phyloP scores from a whole-genome alignment of 2,113 vertebrate species.

The Eulemur macaco region DNA sequence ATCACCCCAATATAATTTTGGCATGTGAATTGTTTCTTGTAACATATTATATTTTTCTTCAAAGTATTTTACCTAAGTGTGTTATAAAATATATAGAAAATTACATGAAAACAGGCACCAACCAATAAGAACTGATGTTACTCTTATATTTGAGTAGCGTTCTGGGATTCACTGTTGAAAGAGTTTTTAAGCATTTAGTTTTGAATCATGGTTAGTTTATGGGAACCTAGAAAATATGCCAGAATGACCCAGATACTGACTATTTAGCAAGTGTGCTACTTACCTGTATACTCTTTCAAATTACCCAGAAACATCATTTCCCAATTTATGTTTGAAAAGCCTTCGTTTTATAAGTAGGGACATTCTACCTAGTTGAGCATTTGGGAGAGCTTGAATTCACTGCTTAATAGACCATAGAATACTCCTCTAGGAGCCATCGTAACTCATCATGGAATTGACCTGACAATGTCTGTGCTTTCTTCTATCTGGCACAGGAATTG shows the following conservation, averaged over 20 bases:
- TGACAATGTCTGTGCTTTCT: neutral
- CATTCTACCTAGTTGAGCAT: neutral
- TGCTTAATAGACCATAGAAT: neutral
- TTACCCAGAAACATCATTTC: neutral
- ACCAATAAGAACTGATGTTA: neutral
- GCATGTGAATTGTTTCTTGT: neutral
- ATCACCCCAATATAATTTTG: neutral
- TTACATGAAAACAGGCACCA: neutral
- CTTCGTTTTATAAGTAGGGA: neutral
- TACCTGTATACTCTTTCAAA: neutral
- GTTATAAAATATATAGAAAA: neutral
- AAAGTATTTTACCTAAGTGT: neutral
- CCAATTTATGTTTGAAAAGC: neutral
- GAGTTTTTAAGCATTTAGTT: neutral
- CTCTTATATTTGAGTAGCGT: neutral
- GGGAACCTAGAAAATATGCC: neutral
- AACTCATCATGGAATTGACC: neutral
- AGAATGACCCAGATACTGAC: neutral
- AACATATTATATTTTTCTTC: neutral
- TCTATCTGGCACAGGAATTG: neutral
- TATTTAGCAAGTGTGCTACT: neutral
- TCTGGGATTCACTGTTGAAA: neutral
- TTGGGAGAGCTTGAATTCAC: neutral
- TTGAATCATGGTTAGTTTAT: neutral
- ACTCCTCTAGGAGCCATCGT: neutral